These are phyloP conservation scores for Brachyalestes nurse DNA, from an alignment of 2,797 vertebrate species.

Conservation along the genomic window DNA sequence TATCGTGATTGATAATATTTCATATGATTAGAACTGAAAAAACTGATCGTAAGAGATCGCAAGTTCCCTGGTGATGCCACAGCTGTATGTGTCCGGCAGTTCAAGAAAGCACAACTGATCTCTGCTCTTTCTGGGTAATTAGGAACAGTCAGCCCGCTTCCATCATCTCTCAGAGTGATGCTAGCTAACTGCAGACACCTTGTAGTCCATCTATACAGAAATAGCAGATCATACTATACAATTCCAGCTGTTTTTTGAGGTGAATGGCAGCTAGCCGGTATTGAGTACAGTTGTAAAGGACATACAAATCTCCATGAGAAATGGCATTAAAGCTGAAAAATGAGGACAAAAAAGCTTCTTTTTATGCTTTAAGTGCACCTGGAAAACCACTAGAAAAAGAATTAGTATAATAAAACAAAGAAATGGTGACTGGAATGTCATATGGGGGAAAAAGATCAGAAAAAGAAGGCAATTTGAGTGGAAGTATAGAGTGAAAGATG, in stretches of 20 bases:
- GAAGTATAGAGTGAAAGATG: no score
- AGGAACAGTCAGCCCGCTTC: not conserved
- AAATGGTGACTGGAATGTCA: not conserved
- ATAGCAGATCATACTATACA: not conserved
- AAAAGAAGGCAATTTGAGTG: no score
- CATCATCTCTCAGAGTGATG: not conserved
- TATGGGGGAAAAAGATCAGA: no score
- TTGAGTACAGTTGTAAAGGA: no score
- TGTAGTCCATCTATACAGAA: not conserved
- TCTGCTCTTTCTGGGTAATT: not conserved
- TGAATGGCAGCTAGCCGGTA: no score
- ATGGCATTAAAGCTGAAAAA: no score
- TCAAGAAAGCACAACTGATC: not conserved
- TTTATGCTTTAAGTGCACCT: no score
- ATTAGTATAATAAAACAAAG: not conserved
- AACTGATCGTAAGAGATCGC: not conserved
- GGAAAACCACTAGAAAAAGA: not conserved
- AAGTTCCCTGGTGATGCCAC: not conserved
- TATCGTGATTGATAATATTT: not conserved
- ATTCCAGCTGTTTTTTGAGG: no score
- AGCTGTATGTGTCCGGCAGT: not conserved
- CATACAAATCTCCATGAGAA: no score
- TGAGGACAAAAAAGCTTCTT: no score
- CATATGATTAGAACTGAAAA: no score
- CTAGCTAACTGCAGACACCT: not conserved